Base-by-base conservation (phyloP, 92 coral and sea anemone species). In the Palythoa heliodiscus region DNA sequence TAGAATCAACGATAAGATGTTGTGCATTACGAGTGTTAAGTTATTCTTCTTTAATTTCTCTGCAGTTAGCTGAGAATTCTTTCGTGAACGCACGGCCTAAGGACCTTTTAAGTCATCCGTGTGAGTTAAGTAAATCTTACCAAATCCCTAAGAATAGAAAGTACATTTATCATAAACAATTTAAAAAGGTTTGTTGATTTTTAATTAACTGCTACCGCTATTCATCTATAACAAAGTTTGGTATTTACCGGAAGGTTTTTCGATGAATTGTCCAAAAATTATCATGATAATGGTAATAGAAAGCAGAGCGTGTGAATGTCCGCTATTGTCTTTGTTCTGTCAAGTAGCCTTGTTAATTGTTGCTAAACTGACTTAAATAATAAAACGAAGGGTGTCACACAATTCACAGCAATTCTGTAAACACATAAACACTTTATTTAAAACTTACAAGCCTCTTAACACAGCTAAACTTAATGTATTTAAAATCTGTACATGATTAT, bases 121-220 rank as follows among this genome's bases (percentile, higher is more conserved):
- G 24, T 53, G 25, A 22, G 37, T 7, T 74, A 19, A n/a, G 39
- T 52, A 77, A 58, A 55, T 11, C 61, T 60, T 38, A 78, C 60
- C 35, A 57, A 29, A 8, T 29, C 29, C 83, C 37, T 24, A 78
- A 78, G 71, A 78, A 78, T 76, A 11, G 29, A 25, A 78, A 78
- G 70, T 60, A 60, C 35, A 60, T 58, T 17, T 58, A 23, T 57
- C 55, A 60, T 78, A 78, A 78, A 78, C 83, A 78, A 78, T 38
- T 78, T 78, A 57, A 78, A 43, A 78, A 58, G 83, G 83, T 78
- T 78, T 78, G 83, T 78, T 78, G 83, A 70, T 78, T 78, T 78
- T 78, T 78, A 78, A 78, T 78, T 78, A 78, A 78, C 83, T 78
- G 71, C 71, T 60, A 39, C 70, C 82, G 70, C 55, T 48, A 57